These are phyloP conservation scores for Drosophila ohnishii DNA, from an alignment of 1,140 invertebrate genomes.

Conservation along the genomic window DNA sequence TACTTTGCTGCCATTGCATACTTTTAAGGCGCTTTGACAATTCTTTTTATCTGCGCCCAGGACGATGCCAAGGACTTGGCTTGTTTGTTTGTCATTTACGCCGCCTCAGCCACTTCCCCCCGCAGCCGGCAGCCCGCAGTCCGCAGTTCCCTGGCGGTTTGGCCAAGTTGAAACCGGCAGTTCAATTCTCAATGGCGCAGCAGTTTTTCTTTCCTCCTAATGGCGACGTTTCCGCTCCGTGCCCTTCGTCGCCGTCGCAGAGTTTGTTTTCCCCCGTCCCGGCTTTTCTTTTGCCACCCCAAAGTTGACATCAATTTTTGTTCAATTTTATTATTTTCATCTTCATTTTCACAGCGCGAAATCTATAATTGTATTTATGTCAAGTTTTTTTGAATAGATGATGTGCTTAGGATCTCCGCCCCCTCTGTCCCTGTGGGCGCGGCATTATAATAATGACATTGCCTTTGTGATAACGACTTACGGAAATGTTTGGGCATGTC, in stretches of 20 bases:
- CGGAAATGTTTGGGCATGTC: slow-evolving; percentile 81
- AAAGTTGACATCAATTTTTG: slow-evolving; percentile 80
- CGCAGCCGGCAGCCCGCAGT: not conserved
- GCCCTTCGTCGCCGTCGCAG: slow-evolving; percentile 41
- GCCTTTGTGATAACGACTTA: slow-evolving; percentile 81
- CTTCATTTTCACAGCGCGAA: slow-evolving; percentile 76
- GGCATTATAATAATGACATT: slow-evolving; percentile 82
- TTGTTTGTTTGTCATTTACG: slow-evolving; percentile 82
- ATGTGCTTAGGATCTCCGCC: slow-evolving; percentile 46
- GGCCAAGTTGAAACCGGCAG: slow-evolving; percentile 72
- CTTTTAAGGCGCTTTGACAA: slow-evolving; percentile 82
- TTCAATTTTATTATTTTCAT: slow-evolving; percentile 81
- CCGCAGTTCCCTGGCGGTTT: slow-evolving; percentile 17
- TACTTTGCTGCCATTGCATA: slow-evolving; percentile 81
- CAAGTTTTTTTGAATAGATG: slow-evolving; percentile 80
- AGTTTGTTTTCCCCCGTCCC: slow-evolving; percentile 33
- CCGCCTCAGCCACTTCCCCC: slow-evolving; percentile 18
- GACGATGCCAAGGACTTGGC: slow-evolving; percentile 68
- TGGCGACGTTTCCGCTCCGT: slow-evolving; percentile 75
- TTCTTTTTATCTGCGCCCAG: slow-evolving; percentile 81
- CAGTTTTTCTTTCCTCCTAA: slow-evolving; percentile 78
- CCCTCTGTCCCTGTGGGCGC: slow-evolving; percentile 6
- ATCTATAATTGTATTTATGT: slow-evolving; percentile 83
- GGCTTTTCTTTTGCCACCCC: slow-evolving; percentile 11
- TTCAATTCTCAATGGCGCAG: slow-evolving; percentile 80